Conservation (phyloP, 2,888 invertebrate genomes). For the Brachyptera risi region DNA sequence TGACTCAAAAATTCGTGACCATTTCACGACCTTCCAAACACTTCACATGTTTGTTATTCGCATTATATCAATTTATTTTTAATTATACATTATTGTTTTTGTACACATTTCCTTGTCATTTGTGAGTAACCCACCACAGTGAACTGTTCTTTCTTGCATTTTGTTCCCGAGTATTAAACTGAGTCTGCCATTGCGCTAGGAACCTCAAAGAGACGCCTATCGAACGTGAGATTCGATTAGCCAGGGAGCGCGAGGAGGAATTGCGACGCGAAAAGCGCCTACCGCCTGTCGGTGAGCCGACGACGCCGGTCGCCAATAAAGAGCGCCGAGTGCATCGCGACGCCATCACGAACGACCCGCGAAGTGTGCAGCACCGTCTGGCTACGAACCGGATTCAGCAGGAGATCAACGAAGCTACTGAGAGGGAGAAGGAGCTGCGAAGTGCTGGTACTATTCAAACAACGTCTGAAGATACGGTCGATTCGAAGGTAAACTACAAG, state of each 20-base stretch:
- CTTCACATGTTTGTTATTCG: too few relatives aligned
- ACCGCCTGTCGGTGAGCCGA: conserved; percentile 18
- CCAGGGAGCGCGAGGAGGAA: conserved; percentile 49
- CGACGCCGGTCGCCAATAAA: conserved; percentile 1
- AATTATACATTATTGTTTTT: too few relatives aligned
- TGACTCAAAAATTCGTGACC: too few relatives aligned
- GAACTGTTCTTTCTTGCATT: too few relatives aligned
- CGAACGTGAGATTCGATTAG: conserved; percentile 50
- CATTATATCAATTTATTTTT: too few relatives aligned
- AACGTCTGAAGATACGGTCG: conserved; percentile 52
- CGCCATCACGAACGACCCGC: conserved; percentile 23
- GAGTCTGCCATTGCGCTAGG: too few relatives aligned
- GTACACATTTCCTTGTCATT: too few relatives aligned
- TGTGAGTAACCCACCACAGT: too few relatives aligned
- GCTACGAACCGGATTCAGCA: conserved; percentile 70
- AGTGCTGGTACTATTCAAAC: conserved; percentile 56
- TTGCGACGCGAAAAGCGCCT: conserved; percentile 40
- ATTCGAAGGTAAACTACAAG: conserved; percentile 42
- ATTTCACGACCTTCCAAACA: too few relatives aligned
- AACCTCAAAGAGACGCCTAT: conserved; percentile 47
- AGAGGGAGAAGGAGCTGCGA: conserved; percentile 76
- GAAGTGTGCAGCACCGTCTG: conserved; percentile 29
- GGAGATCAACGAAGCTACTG: conserved; percentile 82
- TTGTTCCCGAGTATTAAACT: too few relatives aligned
- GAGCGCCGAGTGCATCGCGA: conserved; percentile 4